Evolutionary conservation across 1,140 invertebrate genomes (phyloP), one percentile per base, ranked within the genome.

Genomic region (Anastatus disparis): DNA sequence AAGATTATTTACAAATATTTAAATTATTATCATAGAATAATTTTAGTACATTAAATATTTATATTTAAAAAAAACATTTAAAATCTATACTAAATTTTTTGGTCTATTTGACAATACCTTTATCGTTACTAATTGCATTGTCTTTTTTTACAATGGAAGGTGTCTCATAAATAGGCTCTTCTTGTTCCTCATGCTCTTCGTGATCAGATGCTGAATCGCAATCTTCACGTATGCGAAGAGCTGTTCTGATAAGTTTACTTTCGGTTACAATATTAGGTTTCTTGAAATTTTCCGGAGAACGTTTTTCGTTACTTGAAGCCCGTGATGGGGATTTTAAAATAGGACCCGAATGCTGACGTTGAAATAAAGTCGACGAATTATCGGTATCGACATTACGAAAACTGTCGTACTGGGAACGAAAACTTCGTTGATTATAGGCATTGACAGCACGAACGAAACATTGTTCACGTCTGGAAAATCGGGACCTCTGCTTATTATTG

Each of bases 221-320:
- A 71, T 56, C 17, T 24, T 85, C 83, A 13, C 80, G 72, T 29
- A 84, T 81, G 1, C 79, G 72, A n/a, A 83, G 48, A 10, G 78
- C 82, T 0, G 79, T 81, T 67, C 81, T 80, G 12, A 81, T 81
- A 12, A 81, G 74, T 20, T 82, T 83, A 59, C 77, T 83, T 0
- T 84, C 83, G 0, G 79, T 82, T 0, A 82, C 77, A n/a, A 80
- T 78, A 38, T 76, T 83, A 4, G 82, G 79, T n/a, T 79, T 74
- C 10, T 82, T 81, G 50, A 85, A 79, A 1, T 76, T 71, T 24
- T 85, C 84, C 15, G 81, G 62, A 1, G 81, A 76, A 20, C 78
- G 74, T 13, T 80, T 84, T 26, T 84, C 82, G 7, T 79, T 71
- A 22, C 67, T 44, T 2, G 26, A n/a, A n/a, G n/a, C 10, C 40